These are phyloP conservation scores for Halcyon badia DNA, from an alignment of 2,797 vertebrate genomes.

Conservation along the genomic window DNA sequence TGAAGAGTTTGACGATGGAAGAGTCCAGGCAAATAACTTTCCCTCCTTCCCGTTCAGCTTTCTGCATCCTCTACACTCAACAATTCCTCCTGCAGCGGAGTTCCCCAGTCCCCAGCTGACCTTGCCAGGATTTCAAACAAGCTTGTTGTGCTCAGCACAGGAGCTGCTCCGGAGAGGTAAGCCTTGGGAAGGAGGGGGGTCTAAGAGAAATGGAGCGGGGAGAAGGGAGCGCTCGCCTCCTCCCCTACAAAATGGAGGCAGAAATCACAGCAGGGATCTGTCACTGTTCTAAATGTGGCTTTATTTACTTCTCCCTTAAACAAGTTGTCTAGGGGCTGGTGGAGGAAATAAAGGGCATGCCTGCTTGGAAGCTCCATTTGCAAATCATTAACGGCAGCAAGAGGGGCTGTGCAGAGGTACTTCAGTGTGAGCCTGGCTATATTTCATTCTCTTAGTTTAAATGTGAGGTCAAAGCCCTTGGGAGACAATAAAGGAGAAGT, in stretches of 20 bases:
- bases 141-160: not conserved
- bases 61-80: not conserved
- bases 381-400: constrained; percentile 13
- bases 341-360: not conserved
- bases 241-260: not conserved
- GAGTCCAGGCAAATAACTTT: not conserved
- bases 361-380: constrained; percentile 8
- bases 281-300: not conserved
- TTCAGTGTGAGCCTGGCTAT: not conserved
- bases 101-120: not conserved
- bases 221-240: not conserved
- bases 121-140: not conserved
- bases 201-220: not conserved
- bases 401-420: not conserved
- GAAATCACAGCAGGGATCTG: not conserved
- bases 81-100: not conserved
- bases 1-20: not conserved
- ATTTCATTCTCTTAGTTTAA: constrained; percentile 35
- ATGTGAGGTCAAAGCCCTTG: not conserved
- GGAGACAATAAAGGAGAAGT: not conserved
- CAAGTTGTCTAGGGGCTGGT: not conserved
- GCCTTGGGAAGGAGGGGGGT: not conserved
- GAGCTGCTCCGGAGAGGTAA: not conserved
- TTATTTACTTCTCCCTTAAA: constrained; percentile 2
- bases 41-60: not conserved